phyloP scores from a whole-genome alignment of 2,113 vertebrate genomes.

The Tachuris rubrigastra region DNA sequence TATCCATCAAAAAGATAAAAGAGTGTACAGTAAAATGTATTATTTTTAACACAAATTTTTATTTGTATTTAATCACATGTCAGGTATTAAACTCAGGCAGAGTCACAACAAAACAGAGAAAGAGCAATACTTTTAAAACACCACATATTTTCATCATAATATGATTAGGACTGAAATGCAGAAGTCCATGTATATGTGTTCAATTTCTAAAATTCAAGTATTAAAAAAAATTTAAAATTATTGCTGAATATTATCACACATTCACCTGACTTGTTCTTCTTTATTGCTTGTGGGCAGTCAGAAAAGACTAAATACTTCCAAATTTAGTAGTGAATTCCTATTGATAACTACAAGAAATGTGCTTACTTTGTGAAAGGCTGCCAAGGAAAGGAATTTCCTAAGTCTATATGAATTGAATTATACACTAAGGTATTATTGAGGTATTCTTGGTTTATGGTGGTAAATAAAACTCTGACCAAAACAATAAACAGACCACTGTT shows the following conservation, averaged over 20 bases:
- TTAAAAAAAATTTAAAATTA: not conserved
- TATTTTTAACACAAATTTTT: slow-evolving; percentile 7
- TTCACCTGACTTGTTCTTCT: not conserved
- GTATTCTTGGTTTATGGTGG: not conserved
- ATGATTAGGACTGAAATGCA: not conserved
- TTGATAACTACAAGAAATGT: not conserved
- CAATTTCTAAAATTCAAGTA: not conserved
- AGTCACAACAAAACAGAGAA: not conserved
- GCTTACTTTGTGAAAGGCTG: not conserved
- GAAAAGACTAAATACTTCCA: not conserved
- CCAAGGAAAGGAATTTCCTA: not conserved
- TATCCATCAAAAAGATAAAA: slow-evolving; percentile 30
- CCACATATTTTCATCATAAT: not conserved
- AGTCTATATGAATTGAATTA: not conserved
- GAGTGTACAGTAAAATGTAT: not conserved
- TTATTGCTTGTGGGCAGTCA: not conserved
- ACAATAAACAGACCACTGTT: not conserved
- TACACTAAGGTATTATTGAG: not conserved
- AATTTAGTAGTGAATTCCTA: not conserved
- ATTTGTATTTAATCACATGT: not conserved
- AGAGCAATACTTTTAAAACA: not conserved
- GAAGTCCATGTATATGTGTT: not conserved
- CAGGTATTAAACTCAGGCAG: not conserved
- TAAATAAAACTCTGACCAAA: not conserved
- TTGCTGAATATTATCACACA: not conserved